Evolutionary conservation across 2,888 invertebrate species (phyloP), one percentile per base, ranked within the genome.

Genomic region (Morpho achilles): DNA sequence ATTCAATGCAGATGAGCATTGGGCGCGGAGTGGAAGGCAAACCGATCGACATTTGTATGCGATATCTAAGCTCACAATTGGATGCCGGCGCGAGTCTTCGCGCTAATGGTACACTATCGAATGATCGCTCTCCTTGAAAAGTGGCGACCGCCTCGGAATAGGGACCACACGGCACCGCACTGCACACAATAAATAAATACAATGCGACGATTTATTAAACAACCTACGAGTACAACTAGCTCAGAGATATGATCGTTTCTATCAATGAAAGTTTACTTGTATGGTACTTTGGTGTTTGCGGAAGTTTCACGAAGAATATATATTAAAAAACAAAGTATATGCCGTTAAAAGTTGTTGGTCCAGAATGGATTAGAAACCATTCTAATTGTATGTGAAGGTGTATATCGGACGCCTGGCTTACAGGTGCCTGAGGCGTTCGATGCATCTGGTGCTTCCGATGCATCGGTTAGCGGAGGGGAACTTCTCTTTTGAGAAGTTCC

Each of bases 71-170:
- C 82, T 83, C 83, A 89, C 90, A 90, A 90, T 90, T 90, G 89
- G 88, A 87, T 76, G 86, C 85, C 88, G 88, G 89, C 83, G 89
- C 85, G 88, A 87, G 72, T 81, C 81, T 87, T 88, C 86, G 89
- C 90, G 86, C 90, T 89, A 88, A 89, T 88, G 88, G 87, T 87
- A 84, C 89, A 86, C 82, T 90, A 90, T 90, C 89, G 82, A 80
- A 73, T 80, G 81, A 88, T 88, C 89, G 84, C 81, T 73, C 74
- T 71, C 73, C 77, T 84, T 84, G 83, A 83, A 75, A 84, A 80
- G 86, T 80, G 79, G 84, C 77, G 84, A 83, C 87, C 87, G 87
- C 82, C 86, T 73, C 77, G 80, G 76, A 76, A 80, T 60, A 56
- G 72, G 79, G 87, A 83, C 87, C 87, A 84, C 86, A 84, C 84